phyloP scores from a whole-genome alignment of 2,797 vertebrate species.

The Falco biarmicus region DNA sequence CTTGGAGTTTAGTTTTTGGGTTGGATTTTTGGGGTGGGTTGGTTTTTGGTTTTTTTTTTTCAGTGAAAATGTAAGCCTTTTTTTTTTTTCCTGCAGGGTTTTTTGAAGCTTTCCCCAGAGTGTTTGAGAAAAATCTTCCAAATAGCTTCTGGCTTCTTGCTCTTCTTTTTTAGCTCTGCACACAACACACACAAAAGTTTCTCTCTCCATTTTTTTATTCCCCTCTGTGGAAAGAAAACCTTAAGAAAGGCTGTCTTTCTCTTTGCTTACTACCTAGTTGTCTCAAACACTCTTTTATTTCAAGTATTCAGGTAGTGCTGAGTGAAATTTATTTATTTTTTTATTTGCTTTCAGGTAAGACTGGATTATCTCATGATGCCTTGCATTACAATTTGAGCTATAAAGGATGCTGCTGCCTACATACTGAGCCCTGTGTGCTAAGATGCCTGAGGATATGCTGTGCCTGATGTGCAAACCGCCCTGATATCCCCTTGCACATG shows the following conservation, averaged over 20 bases:
- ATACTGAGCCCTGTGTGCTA: not conserved
- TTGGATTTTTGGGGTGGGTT: not conserved
- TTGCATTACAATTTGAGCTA: conserved; percentile 9
- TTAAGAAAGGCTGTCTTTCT: conserved; percentile 5
- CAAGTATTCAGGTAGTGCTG: not conserved
- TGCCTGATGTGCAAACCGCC: not conserved
- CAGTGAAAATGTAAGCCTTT: not conserved
- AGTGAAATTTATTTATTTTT: not conserved
- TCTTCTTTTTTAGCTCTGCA: not conserved
- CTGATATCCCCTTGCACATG: not conserved
- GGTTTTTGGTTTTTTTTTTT: not conserved
- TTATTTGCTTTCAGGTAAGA: not conserved
- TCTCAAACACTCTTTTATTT: not conserved
- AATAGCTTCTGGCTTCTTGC: not conserved
- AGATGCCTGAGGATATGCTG: not conserved
- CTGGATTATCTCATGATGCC: not conserved
- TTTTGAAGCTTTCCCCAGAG: conserved; percentile 5
- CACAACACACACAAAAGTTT: not conserved
- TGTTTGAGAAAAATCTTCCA: conserved; percentile 17
- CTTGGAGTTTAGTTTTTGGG: not conserved
- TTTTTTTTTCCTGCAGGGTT: not conserved
- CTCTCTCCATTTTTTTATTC: not conserved
- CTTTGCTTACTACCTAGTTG: not conserved
- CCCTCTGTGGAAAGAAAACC: not conserved
- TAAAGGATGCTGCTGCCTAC: not conserved